Evolutionary conservation across 2,113 vertebrate species (phyloP), one percentile per base, ranked within the genome.

Genomic region (Arenaria interpres): DNA sequence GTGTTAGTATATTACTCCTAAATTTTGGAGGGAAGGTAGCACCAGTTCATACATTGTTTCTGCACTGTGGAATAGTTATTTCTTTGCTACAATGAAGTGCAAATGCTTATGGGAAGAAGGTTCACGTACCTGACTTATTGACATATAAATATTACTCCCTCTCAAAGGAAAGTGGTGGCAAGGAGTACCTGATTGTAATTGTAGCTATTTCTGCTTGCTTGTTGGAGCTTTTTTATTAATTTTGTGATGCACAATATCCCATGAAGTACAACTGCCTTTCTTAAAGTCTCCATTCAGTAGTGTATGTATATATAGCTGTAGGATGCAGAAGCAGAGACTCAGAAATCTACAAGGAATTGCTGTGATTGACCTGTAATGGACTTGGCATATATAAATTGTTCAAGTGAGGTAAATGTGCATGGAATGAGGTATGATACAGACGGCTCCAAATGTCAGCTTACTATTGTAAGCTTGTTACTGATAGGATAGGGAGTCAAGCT

Each of bases 381-480:
- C 23, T 90, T 63, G n/a, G 71, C 32, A 24, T 76, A 32, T 2
- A 27, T 35, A 69, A 88, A 30, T 84, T 2, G 4, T 73, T 86
- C 7, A 35, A 90, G 46, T 88, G 79, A 92, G 64, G 68, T 84
- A 81, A 89, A 90, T 75, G 80, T 90, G 64, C 18, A 41, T 79
- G 75, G 69, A 85, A 85, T 59, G 48, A 91, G 88, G 64, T 71
- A 79, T 10, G 12, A 66, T 64, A 59, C 5, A 66, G 75, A 53
- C 23, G 76, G 63, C 56, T 95, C n/a, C 85, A 81, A 95, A 92
- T 92, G 68, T 78, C 64, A 96, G 41, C 41, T 80, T 80, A 62
- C 56, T 88, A 22, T 67, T 76, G 30, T 71, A 50, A 92, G 46
- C 41, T 86, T 93, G 76, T 77, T 93, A 71, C 19, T 81, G 54